A percentile compares a stretch with the other conserved stretches of the same genome.
Evolutionary conservation across 2,888 invertebrate genomes (phyloP).

Genomic region (Mechanitis messenoides): DNA sequence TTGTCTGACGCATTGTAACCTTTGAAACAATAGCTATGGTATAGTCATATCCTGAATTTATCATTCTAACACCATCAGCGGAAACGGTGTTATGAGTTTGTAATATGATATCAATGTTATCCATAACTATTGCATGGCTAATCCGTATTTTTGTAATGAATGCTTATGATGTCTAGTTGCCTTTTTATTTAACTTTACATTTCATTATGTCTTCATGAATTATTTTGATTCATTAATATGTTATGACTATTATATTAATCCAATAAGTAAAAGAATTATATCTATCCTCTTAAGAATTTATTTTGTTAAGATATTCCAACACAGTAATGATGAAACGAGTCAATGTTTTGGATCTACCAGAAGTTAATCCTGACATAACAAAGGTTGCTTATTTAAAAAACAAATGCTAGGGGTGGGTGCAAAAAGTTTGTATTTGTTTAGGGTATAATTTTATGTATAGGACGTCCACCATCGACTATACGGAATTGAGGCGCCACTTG

Average conservation of each 20-base stretch:
- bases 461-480: constrained; percentile 46
- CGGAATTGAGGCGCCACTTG: constrained; percentile 67
- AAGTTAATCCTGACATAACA: constrained; percentile 59
- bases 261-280: background rate
- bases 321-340: constrained; percentile 38
- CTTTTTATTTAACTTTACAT: background rate
- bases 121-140: constrained; percentile 54
- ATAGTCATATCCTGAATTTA: constrained; percentile 71
- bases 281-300: constrained; percentile 3
- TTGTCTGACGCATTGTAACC: constrained; percentile 63
- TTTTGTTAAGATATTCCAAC: constrained; percentile 24
- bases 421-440: constrained; percentile 67
- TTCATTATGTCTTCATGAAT: background rate
- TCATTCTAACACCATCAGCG: constrained; percentile 73
- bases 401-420: constrained; percentile 52
- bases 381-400: constrained; percentile 66
- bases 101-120: constrained; percentile 67
- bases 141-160: constrained; percentile 37
- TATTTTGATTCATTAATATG: too few relatives aligned
- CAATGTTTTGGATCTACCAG: constrained; percentile 56
- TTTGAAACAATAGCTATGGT: constrained; percentile 66
- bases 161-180: background rate
- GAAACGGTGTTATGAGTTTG: constrained; percentile 72
- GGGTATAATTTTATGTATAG: constrained; percentile 63
- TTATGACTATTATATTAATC: too few relatives aligned